phyloP scores from a whole-genome alignment of 2,888 invertebrate species.

The Drosophila monieri region DNA sequence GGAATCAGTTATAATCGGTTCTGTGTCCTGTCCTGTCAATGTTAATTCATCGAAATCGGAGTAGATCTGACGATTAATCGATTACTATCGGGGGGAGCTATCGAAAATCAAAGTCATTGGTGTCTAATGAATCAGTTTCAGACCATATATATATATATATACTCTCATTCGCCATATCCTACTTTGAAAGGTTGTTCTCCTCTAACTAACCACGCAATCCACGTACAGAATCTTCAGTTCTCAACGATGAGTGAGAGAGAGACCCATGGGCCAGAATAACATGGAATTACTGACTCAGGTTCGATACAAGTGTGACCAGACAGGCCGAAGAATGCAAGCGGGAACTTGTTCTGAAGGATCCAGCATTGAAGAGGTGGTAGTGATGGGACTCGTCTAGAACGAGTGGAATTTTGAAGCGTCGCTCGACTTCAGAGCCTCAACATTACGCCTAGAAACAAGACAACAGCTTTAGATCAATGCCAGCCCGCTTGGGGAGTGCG shows the following conservation, averaged over 20 bases:
- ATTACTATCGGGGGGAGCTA: not conserved
- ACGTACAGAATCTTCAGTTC: conserved; percentile 23
- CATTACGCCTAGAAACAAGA: conserved; percentile 58
- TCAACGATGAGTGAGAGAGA: not conserved
- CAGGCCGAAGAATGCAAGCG: conserved; percentile 8
- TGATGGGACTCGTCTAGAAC: conserved; percentile 67
- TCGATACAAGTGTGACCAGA: no score
- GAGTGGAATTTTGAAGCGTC: conserved; percentile 62
- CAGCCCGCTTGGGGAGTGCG: conserved; percentile 23
- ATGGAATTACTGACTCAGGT: not conserved
- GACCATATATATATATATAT: not conserved
- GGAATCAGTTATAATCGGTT: not conserved
- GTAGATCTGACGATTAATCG: not conserved
- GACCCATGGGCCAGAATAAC: not conserved
- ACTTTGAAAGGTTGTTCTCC: conserved; percentile 5
- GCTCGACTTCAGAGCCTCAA: conserved; percentile 65
- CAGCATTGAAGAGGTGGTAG: conserved; percentile 38
- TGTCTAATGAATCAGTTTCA: not conserved
- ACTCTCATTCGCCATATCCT: not conserved
- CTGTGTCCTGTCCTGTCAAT: conserved; percentile 7
- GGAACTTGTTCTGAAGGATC: conserved; percentile 44
- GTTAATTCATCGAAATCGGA: not conserved
- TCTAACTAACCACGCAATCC: conserved; percentile 21
- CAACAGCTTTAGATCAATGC: conserved; percentile 36
- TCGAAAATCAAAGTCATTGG: conserved; percentile 4